Evolutionary conservation across 2,113 vertebrate species (phyloP).

Genomic region (Butorides virescens): DNA sequence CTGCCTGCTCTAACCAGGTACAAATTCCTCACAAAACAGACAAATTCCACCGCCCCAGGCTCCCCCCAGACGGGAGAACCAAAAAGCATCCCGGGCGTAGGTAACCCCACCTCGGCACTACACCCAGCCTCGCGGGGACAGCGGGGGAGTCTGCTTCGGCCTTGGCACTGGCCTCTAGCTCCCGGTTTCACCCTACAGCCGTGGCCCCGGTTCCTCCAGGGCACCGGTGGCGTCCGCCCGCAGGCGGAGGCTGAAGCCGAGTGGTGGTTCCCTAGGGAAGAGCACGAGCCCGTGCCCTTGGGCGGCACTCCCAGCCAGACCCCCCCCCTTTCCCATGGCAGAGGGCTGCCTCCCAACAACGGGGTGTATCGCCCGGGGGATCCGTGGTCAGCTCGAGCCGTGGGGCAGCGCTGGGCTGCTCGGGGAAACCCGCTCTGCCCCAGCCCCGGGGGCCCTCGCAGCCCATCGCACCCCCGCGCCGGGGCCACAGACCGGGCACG

Average conservation of each 20-base stretch:
- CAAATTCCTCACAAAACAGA: background rate
- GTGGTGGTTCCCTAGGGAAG: rapidly evolving
- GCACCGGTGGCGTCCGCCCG: rapidly evolving
- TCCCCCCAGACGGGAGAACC: background rate
- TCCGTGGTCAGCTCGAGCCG: rapidly evolving
- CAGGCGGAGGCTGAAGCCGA: background rate
- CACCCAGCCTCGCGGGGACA: rapidly evolving
- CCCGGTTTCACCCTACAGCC: rapidly evolving
- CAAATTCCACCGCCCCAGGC: background rate
- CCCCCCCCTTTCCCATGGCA: background rate
- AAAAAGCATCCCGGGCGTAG: background rate
- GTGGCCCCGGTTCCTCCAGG: rapidly evolving
- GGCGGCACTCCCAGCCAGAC: background rate
- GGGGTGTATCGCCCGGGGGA: background rate
- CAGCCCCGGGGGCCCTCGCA: background rate
- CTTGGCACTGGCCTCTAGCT: background rate
- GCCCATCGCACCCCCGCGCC: background rate
- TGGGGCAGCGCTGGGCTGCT: rapidly evolving
- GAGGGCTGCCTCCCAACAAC: background rate
- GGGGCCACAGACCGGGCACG: background rate
- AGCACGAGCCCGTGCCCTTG: background rate
- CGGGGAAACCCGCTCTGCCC: background rate
- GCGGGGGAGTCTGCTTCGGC: background rate
- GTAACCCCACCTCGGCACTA: background rate
- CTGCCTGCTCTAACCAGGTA: background rate